Percentiles rank a stretch among this genome's conserved stretches.
phyloP scores from a whole-genome alignment of 2,888 invertebrate genomes.

The Leptopilina syphax region DNA sequence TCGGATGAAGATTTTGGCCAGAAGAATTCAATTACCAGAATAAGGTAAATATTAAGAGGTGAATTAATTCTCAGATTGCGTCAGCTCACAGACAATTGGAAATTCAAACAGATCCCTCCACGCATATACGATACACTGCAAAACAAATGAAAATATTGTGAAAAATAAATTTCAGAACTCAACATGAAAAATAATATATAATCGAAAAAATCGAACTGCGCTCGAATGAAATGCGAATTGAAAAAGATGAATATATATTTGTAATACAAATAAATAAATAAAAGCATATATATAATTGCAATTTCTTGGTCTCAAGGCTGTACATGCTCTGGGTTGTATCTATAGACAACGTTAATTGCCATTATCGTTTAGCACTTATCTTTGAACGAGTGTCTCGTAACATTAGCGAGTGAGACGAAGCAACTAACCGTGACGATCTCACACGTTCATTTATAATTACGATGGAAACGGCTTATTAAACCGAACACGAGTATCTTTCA shows the following conservation, averaged over 20 bases:
- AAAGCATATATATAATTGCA: background rate
- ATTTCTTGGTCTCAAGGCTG: background rate
- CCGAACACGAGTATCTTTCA: conserved; percentile 36
- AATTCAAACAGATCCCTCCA: background rate
- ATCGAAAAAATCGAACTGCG: background rate
- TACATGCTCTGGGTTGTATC: conserved; percentile 6
- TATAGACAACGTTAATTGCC: conserved; percentile 40
- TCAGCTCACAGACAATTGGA: background rate
- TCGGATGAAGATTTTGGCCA: background rate
- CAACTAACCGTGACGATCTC: conserved; percentile 40
- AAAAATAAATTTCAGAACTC: background rate
- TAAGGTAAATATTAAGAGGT: background rate
- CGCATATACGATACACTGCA: no score
- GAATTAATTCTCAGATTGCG: background rate
- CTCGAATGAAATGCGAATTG: background rate
- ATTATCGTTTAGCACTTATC: conserved; percentile 40
- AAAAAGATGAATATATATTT: conserved; percentile 5
- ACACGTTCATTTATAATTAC: conserved; percentile 41
- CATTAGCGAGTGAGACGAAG: conserved; percentile 39
- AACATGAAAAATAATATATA: no score
- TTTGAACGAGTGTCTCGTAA: conserved; percentile 42
- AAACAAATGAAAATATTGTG: no score
- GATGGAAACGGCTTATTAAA: conserved; percentile 41
- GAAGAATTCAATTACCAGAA: conserved; percentile 2
- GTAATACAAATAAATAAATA: background rate